Evolutionary conservation across 2,113 vertebrate genomes (phyloP), one percentile per base, ranked within the genome.

Genomic region (Anarrhichthys ocellatus): DNA sequence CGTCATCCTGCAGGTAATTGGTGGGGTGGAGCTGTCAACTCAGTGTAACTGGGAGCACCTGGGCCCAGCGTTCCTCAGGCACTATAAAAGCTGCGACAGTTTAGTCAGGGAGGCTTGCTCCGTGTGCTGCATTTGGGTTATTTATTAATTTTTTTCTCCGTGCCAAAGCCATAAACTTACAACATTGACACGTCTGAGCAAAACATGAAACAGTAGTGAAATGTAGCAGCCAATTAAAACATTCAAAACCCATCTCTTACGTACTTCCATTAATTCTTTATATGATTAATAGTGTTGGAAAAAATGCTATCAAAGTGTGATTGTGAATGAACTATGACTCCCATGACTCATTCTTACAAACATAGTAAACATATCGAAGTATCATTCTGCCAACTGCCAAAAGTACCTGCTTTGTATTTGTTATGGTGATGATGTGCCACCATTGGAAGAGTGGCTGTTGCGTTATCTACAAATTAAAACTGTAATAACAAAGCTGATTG

Each of bases 31-130:
- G 17, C 75, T 67, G 42, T 75, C 42, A 38, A 32, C 17, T 73
- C 59, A 17, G 38, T 36, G 42, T 15, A 70, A 78, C 5, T 65
- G 34, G 22, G 6, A 44, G 40, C 75, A 65, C 75, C 74, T 44
- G 74, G 52, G 52, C 42, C 63, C 32, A 22, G 15, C 22, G 29
- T n/a, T 64, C 58, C 29, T 36, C 4, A 36, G 73, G 59, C 64
- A n/a, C 69, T 18, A 9, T 74, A 52, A 18, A 44, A 58, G 75
- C 61, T 52, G n/a, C 32, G 0, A 29, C 20, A 58, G 27, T 15
- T 46, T 9, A 44, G 18, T 62, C 13, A 18, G 44, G 1, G 2
- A 24, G 34, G 34, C 22, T 56, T n/a, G 36, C 7, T 9, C 22
- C 22, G 15, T 24, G 44, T 54, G 56, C 27, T 64, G 46, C 0